phyloP scores from a whole-genome alignment of 2,113 vertebrate species.

The Shinisaurus crocodilurus region DNA sequence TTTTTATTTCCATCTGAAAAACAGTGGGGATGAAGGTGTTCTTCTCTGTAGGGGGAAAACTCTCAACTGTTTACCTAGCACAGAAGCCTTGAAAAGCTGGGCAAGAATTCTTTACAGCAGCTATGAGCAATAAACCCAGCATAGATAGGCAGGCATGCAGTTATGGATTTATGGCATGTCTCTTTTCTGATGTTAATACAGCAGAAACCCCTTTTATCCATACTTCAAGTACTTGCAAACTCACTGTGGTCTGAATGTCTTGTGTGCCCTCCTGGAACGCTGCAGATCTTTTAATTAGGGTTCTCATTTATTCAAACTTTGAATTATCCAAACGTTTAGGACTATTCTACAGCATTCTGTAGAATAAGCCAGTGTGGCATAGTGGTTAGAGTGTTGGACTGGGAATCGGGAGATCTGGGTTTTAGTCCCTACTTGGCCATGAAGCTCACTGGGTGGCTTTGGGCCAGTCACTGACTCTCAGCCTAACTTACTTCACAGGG shows the following conservation, averaged over 20 bases:
- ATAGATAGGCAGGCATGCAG: slow-evolving; percentile 37
- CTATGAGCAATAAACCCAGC: slow-evolving; percentile 11
- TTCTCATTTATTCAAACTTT: background rate
- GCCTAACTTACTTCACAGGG: no score
- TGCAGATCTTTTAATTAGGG: background rate
- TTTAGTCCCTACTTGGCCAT: no score
- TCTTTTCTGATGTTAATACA: background rate
- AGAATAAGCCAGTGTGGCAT: no score
- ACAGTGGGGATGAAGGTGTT: slow-evolving; percentile 52
- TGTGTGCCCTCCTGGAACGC: background rate
- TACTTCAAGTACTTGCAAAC: background rate
- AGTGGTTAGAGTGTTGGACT: no score
- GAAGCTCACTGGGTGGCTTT: no score
- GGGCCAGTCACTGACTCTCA: no score
- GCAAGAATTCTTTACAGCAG: slow-evolving; percentile 47
- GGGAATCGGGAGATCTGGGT: no score
- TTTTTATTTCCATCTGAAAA: slow-evolving; percentile 49
- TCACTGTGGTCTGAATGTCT: background rate
- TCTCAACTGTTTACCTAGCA: slow-evolving; percentile 21
- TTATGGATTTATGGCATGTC: slow-evolving; percentile 39
- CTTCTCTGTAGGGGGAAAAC: slow-evolving; percentile 55
- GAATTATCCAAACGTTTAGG: background rate
- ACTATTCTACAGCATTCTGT: background rate
- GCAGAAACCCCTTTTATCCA: background rate
- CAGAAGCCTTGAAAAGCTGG: slow-evolving; percentile 39